Evolutionary conservation across 37 sponge, comb jelly and placozoan genomes (phyloP).

Genomic region (Ephydatia muelleri): DNA sequence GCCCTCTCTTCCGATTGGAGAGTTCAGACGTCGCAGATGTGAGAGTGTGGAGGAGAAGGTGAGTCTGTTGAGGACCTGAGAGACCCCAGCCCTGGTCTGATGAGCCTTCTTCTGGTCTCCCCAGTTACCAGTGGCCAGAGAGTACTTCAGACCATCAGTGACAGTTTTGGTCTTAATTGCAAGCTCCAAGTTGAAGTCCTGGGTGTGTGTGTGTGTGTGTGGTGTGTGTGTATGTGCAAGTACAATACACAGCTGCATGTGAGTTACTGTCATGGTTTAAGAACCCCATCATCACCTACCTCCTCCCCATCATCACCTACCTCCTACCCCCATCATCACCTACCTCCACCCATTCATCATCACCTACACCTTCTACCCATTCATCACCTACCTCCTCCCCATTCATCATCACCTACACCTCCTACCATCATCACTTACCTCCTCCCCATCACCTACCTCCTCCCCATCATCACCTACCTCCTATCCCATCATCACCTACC

Average conservation of each 20-base stretch:
- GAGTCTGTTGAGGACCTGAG: slow-evolving; percentile 97
- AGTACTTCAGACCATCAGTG: slow-evolving; percentile 97
- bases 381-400: too few relatives aligned
- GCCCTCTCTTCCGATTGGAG: slow-evolving; percentile 99
- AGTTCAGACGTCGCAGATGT: slow-evolving; percentile 95
- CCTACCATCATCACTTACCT: too few relatives aligned
- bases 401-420: too few relatives aligned
- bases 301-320: too few relatives aligned
- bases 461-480: too few relatives aligned
- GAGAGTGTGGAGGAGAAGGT: slow-evolving; percentile 98
- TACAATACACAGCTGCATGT: neutral
- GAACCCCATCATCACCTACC: too few relatives aligned
- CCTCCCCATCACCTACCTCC: too few relatives aligned
- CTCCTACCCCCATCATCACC: too few relatives aligned
- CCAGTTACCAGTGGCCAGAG: slow-evolving; percentile 99
- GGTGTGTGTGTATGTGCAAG: neutral
- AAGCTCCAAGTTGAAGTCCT: slow-evolving; percentile 97
- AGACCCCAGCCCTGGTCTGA: slow-evolving; percentile 97
- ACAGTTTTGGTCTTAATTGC: slow-evolving; percentile 94
- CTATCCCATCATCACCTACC: too few relatives aligned
- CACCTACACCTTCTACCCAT: too few relatives aligned
- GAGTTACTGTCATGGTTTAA: too few relatives aligned
- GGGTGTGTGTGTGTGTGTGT: slow-evolving; percentile 5
- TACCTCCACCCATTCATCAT: too few relatives aligned
- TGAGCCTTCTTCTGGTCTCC: slow-evolving; percentile 99